Conservation (phyloP, 2,797 vertebrate genomes). For the Halcyon leucocephala region DNA sequence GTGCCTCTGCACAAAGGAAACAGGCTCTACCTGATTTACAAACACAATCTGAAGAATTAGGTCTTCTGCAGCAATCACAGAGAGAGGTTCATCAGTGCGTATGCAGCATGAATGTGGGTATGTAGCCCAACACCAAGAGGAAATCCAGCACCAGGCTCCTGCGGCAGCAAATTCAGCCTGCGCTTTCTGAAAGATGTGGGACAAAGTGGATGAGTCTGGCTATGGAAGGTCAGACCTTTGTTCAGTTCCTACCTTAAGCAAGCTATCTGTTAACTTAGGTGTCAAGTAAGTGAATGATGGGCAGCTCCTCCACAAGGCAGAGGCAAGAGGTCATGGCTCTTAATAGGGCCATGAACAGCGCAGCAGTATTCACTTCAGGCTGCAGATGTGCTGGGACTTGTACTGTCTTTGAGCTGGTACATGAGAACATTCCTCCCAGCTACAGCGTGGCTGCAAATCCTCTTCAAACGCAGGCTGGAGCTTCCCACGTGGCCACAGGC, state of each 20-base stretch:
- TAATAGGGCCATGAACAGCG: not conserved
- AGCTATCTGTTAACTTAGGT: not conserved
- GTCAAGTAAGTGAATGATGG: not conserved
- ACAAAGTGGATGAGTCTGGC: not conserved
- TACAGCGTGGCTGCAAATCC: not conserved
- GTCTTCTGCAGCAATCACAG: not conserved
- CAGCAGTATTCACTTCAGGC: not conserved
- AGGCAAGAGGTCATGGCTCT: not conserved
- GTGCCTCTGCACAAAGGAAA: not conserved
- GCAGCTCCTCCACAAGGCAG: not conserved
- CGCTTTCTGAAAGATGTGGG: not conserved
- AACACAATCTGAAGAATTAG: not conserved
- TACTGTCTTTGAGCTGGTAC: not conserved
- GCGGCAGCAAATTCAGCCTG: not conserved
- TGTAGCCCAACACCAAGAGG: not conserved
- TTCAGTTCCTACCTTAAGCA: not conserved
- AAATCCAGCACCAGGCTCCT: not conserved
- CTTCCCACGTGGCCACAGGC: accelerated
- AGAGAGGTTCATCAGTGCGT: not conserved
- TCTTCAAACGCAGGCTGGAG: not conserved
- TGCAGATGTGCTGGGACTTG: not conserved
- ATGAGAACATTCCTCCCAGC: not conserved
- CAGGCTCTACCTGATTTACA: not conserved
- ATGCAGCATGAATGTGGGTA: not conserved
- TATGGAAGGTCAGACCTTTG: not conserved